Evolutionary conservation across 2,797 vertebrate species (phyloP), one percentile per base, ranked within the genome.

Genomic region (Chiloscyllium punctatum): DNA sequence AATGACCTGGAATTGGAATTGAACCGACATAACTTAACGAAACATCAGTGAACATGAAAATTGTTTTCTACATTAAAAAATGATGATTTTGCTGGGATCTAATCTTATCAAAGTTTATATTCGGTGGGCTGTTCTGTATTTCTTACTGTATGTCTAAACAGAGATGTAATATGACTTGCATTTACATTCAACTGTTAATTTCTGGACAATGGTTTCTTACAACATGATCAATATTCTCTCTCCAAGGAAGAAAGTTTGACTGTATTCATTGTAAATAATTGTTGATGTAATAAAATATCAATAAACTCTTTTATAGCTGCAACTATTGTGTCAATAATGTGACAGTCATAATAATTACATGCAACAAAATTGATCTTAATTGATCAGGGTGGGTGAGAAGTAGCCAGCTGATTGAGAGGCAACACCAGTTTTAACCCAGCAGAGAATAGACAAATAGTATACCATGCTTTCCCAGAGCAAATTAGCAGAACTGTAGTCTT

Each of bases 191-290:
- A 95, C 94, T 95, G 94, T 94, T 95, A 71, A 95, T 51, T 53
- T 74, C 94, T 95, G 71, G 71, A 94, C 66, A 94, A 94, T 94
- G 69, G 69, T 95, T 95, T 95, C 94, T 72, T 95, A 95, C 48
- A 95, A 77, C 48, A 57, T 77, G 94, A 95, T 77, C 72, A 72
- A 95, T 53, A 92, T 92, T 92, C 94, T 95, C 94, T 95, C 94
- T 77, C 94, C 48, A 95, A 95, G 94, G 69, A 95, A 92, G 62
- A 92, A 77, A 74, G 94, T 95, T 95, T 95, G 69, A 74, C 94
- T 95, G 94, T 95, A 95, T 95, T 95, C 94, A 95, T 95, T 95
- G 94, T 95, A 95, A 95, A 95, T 95, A 95, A 77, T 77, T 95
- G 71, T 95, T 95, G 94, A 95, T 95, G 94, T 95, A 95, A 95